A percentile compares a stretch with the other conserved stretches of the same genome.
Evolutionary conservation across 2,113 vertebrate genomes (phyloP).

Genomic region (Pyrgilauda ruficollis): DNA sequence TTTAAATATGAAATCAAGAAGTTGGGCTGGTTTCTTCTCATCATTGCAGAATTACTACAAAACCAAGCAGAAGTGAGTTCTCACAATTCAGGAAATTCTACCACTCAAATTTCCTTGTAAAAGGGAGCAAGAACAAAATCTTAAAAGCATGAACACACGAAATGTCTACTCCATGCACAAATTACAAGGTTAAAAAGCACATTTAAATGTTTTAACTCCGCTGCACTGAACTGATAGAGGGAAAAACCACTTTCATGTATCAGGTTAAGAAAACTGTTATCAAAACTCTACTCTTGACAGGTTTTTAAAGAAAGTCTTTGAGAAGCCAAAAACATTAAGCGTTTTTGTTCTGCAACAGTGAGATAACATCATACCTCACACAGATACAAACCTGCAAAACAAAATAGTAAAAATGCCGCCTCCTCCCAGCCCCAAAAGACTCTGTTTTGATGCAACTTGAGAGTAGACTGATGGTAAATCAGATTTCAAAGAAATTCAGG

Average conservation of each 20-base stretch:
- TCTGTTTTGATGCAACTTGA: neutral
- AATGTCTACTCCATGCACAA: neutral
- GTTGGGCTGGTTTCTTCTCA: neutral
- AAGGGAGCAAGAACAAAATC: neutral
- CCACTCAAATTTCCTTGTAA: neutral
- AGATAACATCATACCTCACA: neutral
- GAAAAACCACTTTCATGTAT: neutral
- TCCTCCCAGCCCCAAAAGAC: neutral
- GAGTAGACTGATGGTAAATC: neutral
- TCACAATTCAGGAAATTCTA: neutral
- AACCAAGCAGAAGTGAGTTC: neutral
- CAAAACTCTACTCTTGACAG: neutral
- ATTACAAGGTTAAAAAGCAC: neutral
- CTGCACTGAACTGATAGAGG: neutral
- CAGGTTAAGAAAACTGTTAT: neutral
- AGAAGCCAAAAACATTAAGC: neutral
- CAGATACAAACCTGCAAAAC: neutral
- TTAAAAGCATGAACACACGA: neutral
- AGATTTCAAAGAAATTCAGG: neutral
- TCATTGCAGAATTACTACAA: neutral
- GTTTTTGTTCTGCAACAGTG: neutral
- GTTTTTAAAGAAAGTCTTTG: neutral
- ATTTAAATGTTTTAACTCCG: neutral
- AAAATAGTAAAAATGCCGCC: neutral
- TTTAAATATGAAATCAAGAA: constrained; percentile 16